Evolutionary conservation across 2,888 invertebrate genomes (phyloP).

Genomic region (Blastobasis lacticolella): DNA sequence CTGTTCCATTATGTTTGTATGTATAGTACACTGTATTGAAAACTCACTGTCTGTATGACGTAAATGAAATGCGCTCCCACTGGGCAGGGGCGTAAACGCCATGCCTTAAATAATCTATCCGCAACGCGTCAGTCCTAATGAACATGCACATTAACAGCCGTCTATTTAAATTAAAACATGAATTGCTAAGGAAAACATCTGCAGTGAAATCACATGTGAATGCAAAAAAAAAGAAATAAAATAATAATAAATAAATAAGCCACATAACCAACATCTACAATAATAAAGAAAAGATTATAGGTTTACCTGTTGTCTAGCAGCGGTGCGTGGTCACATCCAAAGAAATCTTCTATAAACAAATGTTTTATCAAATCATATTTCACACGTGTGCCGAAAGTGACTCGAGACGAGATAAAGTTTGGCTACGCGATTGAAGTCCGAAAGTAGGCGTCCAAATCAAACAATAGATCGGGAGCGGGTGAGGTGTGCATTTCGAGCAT

Average conservation of each 20-base stretch:
- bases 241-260: constrained; percentile 61
- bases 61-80: constrained; percentile 70
- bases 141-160: constrained; percentile 43
- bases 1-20: too few relatives aligned
- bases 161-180: constrained; percentile 44
- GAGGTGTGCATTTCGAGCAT: constrained; percentile 43
- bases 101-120: constrained; percentile 45
- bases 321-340: constrained; percentile 23
- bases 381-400: constrained; percentile 11
- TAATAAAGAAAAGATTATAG: constrained; percentile 36
- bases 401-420: constrained; percentile 18
- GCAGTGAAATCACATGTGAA: constrained; percentile 75
- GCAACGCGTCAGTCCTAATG: constrained; percentile 20
- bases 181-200: constrained; percentile 61
- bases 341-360: constrained; percentile 42
- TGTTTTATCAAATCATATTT: constrained; percentile 19
- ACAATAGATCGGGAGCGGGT: constrained; percentile 17
- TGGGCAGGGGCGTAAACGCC: constrained; percentile 28
- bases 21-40: too few relatives aligned
- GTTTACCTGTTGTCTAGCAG: constrained; percentile 50
- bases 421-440: constrained; percentile 26
- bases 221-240: constrained; percentile 64
- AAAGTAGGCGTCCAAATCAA: constrained; percentile 17
- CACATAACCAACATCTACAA: constrained; percentile 65
- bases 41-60: too few relatives aligned